These are phyloP conservation scores for Microchrysa polita DNA, from an alignment of 2,888 invertebrate species.

Conservation along the genomic window DNA sequence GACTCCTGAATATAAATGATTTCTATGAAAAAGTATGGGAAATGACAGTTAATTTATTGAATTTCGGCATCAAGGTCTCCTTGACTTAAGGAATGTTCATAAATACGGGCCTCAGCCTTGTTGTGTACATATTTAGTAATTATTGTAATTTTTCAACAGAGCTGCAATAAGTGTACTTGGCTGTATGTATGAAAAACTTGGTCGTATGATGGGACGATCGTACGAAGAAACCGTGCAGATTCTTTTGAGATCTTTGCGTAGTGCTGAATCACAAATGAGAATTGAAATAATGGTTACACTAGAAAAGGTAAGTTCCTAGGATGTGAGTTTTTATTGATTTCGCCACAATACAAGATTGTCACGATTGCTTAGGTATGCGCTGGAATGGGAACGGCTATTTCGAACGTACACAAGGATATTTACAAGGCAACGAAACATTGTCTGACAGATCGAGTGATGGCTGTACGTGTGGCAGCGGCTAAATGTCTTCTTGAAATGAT, in stretches of 20 bases:
- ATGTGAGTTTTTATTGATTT: not conserved
- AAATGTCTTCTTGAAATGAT: constrained; percentile 90
- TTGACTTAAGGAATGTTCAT: too few relatives aligned
- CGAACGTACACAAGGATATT: constrained; percentile 85
- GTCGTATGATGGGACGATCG: constrained; percentile 98
- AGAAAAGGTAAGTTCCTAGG: constrained; percentile 83
- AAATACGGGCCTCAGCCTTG: too few relatives aligned
- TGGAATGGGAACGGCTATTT: constrained; percentile 95
- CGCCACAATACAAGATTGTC: too few relatives aligned
- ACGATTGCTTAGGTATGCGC: constrained; percentile 72
- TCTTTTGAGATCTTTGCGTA: constrained; percentile 87
- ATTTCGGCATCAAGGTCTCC: too few relatives aligned
- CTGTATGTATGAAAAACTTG: constrained; percentile 97
- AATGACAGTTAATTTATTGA: too few relatives aligned
- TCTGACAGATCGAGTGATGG: constrained; percentile 89
- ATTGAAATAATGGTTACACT: constrained; percentile 97
- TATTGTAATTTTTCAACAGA: constrained; percentile 65
- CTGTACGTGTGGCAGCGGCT: constrained; percentile 93
- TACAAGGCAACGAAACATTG: constrained; percentile 90
- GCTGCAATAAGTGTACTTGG: constrained; percentile 96
- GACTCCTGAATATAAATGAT: too few relatives aligned
- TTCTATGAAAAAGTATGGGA: too few relatives aligned
- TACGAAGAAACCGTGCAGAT: constrained; percentile 98
- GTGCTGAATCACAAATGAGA: constrained; percentile 94
- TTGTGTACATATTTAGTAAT: not conserved